Percentiles rank a stretch among this genome's conserved stretches.
Evolutionary conservation across 2,888 invertebrate genomes (phyloP).

Genomic region (Cantharis nigra): DNA sequence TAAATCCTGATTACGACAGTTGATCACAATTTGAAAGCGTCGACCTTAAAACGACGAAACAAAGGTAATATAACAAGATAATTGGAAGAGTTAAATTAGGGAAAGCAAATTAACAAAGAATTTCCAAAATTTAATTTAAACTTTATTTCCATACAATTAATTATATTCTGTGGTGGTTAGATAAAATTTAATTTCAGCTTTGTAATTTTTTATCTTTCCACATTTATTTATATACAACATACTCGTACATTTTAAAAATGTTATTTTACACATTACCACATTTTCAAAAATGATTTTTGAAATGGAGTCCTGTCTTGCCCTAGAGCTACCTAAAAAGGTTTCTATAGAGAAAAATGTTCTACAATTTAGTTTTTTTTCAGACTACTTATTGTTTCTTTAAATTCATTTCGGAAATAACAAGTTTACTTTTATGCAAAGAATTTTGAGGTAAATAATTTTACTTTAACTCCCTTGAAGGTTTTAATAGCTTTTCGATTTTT

Average conservation of each 20-base stretch:
- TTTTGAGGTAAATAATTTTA: not conserved
- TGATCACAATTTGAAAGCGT: conserved; percentile 31
- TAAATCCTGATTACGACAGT: conserved; percentile 33
- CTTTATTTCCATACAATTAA: conserved; percentile 18
- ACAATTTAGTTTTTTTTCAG: too few relatives aligned
- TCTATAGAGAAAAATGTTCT: too few relatives aligned
- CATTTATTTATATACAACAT: too few relatives aligned
- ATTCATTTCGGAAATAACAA: not conserved
- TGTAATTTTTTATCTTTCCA: not conserved
- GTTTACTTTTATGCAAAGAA: too few relatives aligned
- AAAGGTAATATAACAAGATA: conserved; percentile 6
- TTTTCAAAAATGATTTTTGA: not conserved
- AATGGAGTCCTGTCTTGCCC: not conserved
- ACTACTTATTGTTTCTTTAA: not conserved
- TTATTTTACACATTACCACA: not conserved
- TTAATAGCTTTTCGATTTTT: too few relatives aligned
- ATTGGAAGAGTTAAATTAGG: conserved; percentile 14
- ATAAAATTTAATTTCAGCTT: not conserved
- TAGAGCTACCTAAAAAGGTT: not conserved
- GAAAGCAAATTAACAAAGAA: conserved; percentile 23
- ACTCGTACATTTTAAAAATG: too few relatives aligned
- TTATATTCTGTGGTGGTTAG: conserved; percentile 8
- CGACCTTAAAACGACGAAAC: conserved; percentile 18
- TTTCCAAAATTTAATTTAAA: conserved; percentile 25
- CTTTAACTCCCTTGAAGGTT: not conserved